These are phyloP conservation scores for Muscicapa comitata DNA, from an alignment of 2,797 vertebrate genomes.

Conservation along the genomic window DNA sequence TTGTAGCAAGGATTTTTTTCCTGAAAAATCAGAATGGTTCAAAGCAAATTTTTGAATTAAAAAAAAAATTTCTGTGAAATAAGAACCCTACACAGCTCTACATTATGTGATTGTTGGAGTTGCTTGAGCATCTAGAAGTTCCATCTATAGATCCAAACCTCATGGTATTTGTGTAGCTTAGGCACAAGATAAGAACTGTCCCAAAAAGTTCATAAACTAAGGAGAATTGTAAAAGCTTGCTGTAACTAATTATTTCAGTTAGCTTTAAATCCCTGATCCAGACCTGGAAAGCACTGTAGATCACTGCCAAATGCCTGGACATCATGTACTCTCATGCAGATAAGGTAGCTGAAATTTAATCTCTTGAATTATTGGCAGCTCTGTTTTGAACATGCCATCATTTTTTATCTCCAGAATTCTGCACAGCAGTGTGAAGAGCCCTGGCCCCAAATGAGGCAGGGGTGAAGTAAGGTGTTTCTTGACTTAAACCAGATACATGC, in stretches of 20 bases:
- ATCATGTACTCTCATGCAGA: background rate
- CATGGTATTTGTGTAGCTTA: rapidly evolving
- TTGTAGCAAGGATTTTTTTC: background rate
- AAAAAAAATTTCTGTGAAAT: background rate
- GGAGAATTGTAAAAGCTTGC: background rate
- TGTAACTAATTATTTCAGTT: background rate
- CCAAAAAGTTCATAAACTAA: background rate
- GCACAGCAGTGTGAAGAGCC: background rate
- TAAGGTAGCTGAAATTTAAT: background rate
- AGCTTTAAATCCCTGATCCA: background rate
- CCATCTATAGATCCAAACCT: background rate
- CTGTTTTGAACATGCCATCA: background rate
- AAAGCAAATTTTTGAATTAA: background rate
- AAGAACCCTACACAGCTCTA: background rate
- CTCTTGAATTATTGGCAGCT: background rate
- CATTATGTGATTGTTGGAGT: background rate
- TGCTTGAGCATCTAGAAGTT: background rate
- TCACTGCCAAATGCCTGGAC: background rate
- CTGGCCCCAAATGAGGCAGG: background rate
- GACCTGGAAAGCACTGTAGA: background rate
- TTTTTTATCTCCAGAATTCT: slow-evolving; percentile 9
- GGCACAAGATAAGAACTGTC: background rate
- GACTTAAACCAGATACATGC: background rate
- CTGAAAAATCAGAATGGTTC: background rate
- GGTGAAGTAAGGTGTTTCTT: background rate